Evolutionary conservation across 2,113 vertebrate species (phyloP).

Genomic region (Laterallus jamaicensis): DNA sequence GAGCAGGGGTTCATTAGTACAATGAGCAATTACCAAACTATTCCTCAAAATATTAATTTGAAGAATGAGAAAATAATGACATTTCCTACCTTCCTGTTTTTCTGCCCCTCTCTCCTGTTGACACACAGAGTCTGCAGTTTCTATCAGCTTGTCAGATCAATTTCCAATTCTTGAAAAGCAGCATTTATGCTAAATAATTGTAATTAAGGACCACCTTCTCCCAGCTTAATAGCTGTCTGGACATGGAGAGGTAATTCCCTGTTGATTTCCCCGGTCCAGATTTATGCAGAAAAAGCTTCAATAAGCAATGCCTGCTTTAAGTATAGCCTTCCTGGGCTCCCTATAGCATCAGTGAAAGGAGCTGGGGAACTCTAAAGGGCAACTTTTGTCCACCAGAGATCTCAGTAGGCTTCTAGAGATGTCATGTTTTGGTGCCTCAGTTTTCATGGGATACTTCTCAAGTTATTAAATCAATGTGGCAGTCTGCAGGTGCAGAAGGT

Average conservation of each 20-base stretch:
- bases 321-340: not conserved
- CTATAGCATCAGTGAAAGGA: not conserved
- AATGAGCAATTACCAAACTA: constrained; percentile 12
- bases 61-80: not conserved
- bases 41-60: constrained; percentile 28
- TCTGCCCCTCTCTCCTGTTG: not conserved
- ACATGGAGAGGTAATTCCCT: not conserved
- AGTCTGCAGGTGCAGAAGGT: not conserved
- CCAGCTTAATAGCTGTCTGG: not conserved
- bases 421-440: not conserved
- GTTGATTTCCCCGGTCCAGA: not conserved
- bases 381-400: not conserved
- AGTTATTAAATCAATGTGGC: not conserved
- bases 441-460: not conserved
- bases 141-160: constrained; percentile 17
- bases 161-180: constrained; percentile 22
- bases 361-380: not conserved
- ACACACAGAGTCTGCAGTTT: not conserved
- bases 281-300: not conserved
- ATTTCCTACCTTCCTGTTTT: constrained; percentile 33
- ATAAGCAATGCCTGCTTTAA: not conserved
- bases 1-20: constrained; percentile 26
- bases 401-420: not conserved
- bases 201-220: not conserved
- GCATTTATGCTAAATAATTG: constrained; percentile 24